Conservation (phyloP, 2,113 vertebrate genomes). For the Microcebus tavaratra region DNA sequence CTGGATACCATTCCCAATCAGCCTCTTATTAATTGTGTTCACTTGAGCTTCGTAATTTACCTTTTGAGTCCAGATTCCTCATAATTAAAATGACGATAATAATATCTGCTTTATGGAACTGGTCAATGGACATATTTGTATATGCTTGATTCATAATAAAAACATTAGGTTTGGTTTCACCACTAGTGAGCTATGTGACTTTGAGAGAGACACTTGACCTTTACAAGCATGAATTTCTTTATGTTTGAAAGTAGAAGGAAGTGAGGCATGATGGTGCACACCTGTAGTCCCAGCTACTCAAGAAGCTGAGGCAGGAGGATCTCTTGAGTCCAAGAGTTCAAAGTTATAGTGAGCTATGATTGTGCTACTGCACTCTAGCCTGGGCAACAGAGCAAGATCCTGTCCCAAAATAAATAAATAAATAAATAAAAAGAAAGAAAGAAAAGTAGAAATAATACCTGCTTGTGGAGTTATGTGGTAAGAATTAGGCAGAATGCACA, state of each 20-base stretch:
- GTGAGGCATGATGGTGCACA: too few species aligned
- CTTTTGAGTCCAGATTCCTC: neutral
- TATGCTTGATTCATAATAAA: neutral
- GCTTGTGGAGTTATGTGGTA: neutral
- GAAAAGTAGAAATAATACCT: neutral
- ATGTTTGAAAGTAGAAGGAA: neutral
- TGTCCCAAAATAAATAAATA: too few species aligned
- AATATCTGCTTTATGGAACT: neutral
- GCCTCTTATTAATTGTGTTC: neutral
- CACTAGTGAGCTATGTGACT: neutral
- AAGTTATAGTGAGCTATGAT: too few species aligned
- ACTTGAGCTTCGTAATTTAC: neutral
- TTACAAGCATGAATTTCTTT: neutral
- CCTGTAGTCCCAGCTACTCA: too few species aligned
- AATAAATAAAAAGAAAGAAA: too few species aligned
- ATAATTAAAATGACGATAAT: conserved; percentile 17
- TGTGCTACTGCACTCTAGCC: too few species aligned
- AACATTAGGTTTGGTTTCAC: neutral
- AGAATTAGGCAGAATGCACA: neutral
- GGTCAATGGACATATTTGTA: neutral
- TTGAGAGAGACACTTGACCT: neutral
- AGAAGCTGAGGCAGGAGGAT: too few species aligned
- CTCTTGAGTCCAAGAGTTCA: too few species aligned
- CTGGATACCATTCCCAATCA: neutral
- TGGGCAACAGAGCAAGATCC: too few species aligned